A percentile compares a stretch with the other conserved stretches of the same genome.
These are phyloP conservation scores for Synergus gifuensis DNA, from an alignment of 2,888 invertebrate species.

Conservation along the genomic window DNA sequence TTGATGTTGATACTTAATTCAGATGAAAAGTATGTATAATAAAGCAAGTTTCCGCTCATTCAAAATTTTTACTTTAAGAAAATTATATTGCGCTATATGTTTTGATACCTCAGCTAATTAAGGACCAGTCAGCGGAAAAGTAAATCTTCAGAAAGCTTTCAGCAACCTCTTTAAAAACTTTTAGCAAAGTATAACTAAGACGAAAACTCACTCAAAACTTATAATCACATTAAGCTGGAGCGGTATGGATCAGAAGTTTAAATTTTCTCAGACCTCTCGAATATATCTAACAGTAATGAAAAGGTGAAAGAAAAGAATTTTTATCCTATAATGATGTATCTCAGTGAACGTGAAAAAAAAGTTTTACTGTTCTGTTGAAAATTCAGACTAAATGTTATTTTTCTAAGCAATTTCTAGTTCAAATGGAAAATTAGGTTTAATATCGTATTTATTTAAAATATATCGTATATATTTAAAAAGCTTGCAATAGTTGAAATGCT, in stretches of 20 bases:
- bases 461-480: too few relatives aligned
- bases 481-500: too few relatives aligned
- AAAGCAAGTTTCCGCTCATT: background rate
- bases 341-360: background rate
- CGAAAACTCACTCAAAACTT: slow-evolving; percentile 32
- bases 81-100: slow-evolving; percentile 11
- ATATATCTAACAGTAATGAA: background rate
- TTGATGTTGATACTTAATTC: too few relatives aligned
- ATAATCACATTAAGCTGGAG: slow-evolving; percentile 19
- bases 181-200: slow-evolving; percentile 21
- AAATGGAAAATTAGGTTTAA: background rate
- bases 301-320: background rate
- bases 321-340: too few relatives aligned
- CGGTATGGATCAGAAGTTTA: background rate
- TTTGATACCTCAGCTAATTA: slow-evolving; percentile 14
- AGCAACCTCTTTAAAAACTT: slow-evolving; percentile 28
- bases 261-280: slow-evolving; percentile 6
- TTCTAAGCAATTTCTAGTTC: too few relatives aligned
- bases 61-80: background rate
- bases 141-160: slow-evolving; percentile 28
- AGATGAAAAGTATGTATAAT: too few relatives aligned
- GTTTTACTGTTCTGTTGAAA: too few relatives aligned
- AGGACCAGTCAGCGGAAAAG: slow-evolving; percentile 15
- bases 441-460: too few relatives aligned
- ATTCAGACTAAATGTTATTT: too few relatives aligned